Percentiles rank a stretch among this genome's conserved stretches.
phyloP scores from a whole-genome alignment of 2,888 invertebrate genomes.

The Rambutsinella grinnellia region DNA sequence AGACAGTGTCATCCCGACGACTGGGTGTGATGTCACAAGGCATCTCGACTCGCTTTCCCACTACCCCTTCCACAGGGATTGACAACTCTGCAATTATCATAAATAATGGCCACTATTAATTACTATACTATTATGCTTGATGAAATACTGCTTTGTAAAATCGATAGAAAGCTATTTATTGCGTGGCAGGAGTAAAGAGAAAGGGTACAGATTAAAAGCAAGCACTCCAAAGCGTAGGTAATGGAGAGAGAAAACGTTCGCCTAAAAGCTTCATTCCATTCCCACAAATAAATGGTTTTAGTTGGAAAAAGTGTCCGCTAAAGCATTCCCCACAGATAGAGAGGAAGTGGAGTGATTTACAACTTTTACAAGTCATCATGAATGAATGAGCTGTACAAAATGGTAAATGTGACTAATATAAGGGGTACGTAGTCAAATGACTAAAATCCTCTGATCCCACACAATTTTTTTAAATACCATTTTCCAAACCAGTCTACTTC shows the following conservation, averaged over 20 bases:
- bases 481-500: no score
- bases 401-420: no score
- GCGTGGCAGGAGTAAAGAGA: not conserved
- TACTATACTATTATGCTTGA: constrained; percentile 30
- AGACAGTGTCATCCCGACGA: constrained; percentile 84
- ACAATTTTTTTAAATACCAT: no score
- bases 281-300: constrained; percentile 20
- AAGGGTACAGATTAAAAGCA: not conserved
- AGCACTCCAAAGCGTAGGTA: not conserved
- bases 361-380: no score
- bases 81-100: constrained; percentile 60
- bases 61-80: constrained; percentile 78
- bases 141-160: not conserved
- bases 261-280: constrained; percentile 4
- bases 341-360: constrained; percentile 32
- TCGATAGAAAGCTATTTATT: not conserved
- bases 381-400: no score
- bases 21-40: constrained; percentile 88
- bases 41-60: constrained; percentile 84
- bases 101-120: constrained; percentile 53
- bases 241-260: not conserved
- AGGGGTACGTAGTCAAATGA: no score
- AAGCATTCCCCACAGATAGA: constrained; percentile 10
- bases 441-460: no score
- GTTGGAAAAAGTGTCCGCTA: constrained; percentile 23